Evolutionary conservation across 1,140 invertebrate species (phyloP).

Genomic region (Drosophila aff.): DNA sequence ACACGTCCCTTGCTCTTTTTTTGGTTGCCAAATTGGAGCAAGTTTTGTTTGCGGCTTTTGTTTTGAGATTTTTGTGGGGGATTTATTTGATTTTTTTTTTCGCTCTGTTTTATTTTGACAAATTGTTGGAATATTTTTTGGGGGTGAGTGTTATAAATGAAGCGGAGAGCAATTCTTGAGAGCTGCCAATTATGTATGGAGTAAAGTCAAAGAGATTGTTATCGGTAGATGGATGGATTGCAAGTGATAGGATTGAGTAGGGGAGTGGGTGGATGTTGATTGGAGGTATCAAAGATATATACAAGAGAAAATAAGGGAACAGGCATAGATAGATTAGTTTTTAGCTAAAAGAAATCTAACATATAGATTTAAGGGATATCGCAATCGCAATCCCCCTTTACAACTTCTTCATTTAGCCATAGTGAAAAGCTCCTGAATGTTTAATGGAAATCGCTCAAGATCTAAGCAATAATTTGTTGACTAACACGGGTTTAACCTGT

Average conservation of each 20-base stretch:
- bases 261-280: background rate
- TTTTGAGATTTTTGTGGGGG: conserved; percentile 31
- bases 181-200: conserved; percentile 47
- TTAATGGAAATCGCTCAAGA: conserved; percentile 2
- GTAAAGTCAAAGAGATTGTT: conserved; percentile 44
- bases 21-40: conserved; percentile 29
- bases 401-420: background rate
- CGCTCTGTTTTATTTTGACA: conserved; percentile 40
- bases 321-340: background rate
- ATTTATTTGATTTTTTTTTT: conserved; percentile 26
- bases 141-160: conserved; percentile 39
- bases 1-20: conserved; percentile 25
- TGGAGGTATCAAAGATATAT: background rate
- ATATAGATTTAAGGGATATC: background rate
- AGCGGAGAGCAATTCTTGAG: conserved; percentile 25
- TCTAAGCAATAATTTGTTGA: conserved; percentile 15
- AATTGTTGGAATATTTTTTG: conserved; percentile 33
- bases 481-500: conserved; percentile 14
- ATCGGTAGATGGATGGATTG: conserved; percentile 44
- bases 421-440: background rate
- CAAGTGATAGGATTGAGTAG: conserved; percentile 3
- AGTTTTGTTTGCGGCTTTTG: conserved; percentile 39
- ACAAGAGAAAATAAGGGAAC: background rate
- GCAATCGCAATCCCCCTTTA: too few species aligned
- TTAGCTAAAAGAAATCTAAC: too few species aligned